Percentiles rank a stretch among this genome's conserved stretches.
phyloP scores from a whole-genome alignment of 2,888 invertebrate genomes.

The Imbricaverruca yamaguchii region DNA sequence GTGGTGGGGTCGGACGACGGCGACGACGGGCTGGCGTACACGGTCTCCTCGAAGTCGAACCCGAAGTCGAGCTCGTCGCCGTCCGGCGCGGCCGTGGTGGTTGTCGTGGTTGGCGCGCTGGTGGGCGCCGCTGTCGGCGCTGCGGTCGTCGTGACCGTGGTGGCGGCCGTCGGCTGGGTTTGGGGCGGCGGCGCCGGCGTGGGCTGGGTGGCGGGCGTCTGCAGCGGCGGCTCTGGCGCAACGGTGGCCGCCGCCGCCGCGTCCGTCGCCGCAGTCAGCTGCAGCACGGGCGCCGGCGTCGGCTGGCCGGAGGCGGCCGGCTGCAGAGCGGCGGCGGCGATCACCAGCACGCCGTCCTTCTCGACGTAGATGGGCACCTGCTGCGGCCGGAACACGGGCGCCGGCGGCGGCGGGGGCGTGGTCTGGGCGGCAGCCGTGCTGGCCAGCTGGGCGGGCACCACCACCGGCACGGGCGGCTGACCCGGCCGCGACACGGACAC shows the following conservation, averaged over 20 bases:
- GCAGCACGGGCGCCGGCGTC: background rate
- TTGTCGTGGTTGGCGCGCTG: background rate
- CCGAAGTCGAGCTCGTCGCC: background rate
- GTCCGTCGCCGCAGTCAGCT: background rate
- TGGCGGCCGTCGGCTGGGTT: background rate
- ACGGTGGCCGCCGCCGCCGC: background rate
- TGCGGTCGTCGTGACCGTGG: background rate
- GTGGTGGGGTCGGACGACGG: background rate
- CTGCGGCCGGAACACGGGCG: background rate
- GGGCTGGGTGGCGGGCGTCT: background rate
- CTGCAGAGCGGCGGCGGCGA: background rate
- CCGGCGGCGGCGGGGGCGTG: background rate
- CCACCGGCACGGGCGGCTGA: background rate
- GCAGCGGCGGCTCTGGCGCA: background rate
- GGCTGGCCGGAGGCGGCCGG: background rate
- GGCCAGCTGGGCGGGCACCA: background rate
- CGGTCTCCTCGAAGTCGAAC: constrained; percentile 21
- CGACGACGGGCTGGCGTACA: constrained; percentile 15
- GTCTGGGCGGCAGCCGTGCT: background rate
- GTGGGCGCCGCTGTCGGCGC: background rate
- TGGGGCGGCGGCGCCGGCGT: background rate
- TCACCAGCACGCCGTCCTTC: constrained; percentile 13
- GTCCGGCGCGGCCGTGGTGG: background rate
- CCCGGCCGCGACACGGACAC: background rate
- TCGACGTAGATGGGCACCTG: constrained; percentile 14